These are phyloP conservation scores for Nannobrachium achirus DNA, from an alignment of 2,113 vertebrate species.

Conservation along the genomic window DNA sequence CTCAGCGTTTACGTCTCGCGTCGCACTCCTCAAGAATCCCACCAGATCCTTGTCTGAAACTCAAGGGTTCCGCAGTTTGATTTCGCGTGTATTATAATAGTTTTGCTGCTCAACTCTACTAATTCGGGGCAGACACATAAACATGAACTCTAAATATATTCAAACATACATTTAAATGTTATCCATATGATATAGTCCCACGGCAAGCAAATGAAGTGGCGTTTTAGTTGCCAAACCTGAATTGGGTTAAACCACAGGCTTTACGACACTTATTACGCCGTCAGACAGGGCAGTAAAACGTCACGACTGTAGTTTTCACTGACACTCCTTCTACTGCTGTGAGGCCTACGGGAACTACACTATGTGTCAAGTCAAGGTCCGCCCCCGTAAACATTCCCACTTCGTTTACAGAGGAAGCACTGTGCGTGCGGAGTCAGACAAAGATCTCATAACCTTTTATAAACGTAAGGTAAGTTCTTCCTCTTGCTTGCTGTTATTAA, in stretches of 20 bases:
- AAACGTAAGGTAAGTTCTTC: conserved; percentile 54
- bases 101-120: not conserved
- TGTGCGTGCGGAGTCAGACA: no score
- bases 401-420: not conserved
- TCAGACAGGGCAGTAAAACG: conserved; percentile 15
- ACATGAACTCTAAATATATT: fast-evolving
- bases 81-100: no score
- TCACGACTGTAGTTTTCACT: conserved; percentile 53
- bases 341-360: conserved; percentile 48
- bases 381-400: conserved; percentile 33
- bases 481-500: not conserved
- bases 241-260: not conserved
- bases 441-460: conserved; percentile 2
- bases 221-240: no score
- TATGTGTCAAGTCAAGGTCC: conserved; percentile 13
- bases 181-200: no score
- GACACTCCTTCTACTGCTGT: fast-evolving
- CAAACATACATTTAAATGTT: not conserved
- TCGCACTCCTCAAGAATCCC: conserved; percentile 9
- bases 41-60: not conserved
- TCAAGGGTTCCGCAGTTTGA: conserved; percentile 50
- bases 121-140: no score
- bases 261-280: conserved; percentile 13
- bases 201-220: not conserved
- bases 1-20: conserved; percentile 50